Percentiles rank a stretch among this genome's conserved stretches.
These are phyloP conservation scores for Arctia plantaginis DNA, from an alignment of 2,888 invertebrate species.

Conservation along the genomic window DNA sequence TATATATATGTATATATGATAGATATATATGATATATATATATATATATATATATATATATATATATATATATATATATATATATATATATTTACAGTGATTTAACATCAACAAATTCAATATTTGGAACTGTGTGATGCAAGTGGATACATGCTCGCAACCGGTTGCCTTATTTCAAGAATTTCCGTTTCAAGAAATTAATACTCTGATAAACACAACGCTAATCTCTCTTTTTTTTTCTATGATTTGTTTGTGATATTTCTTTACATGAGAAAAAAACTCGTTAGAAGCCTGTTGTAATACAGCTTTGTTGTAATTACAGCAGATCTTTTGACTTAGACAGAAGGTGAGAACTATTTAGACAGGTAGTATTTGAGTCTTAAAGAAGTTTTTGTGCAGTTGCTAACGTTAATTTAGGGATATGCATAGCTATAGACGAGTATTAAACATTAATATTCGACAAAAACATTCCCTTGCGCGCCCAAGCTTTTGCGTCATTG, in stretches of 20 bases:
- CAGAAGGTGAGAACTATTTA: neutral
- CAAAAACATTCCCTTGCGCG: neutral
- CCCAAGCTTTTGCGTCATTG: slow-evolving; percentile 1
- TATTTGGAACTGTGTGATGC: neutral
- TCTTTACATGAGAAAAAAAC: neutral
- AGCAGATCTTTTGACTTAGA: neutral
- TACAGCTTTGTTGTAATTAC: too few relatives aligned
- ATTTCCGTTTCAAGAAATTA: neutral
- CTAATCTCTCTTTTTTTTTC: neutral
- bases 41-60: too few relatives aligned
- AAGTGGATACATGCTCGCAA: neutral
- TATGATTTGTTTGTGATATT: neutral
- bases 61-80: too few relatives aligned
- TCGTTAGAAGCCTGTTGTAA: neutral
- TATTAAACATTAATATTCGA: neutral
- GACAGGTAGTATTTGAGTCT: neutral
- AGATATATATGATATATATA: too few relatives aligned
- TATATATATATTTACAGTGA: too few relatives aligned
- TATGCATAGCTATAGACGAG: neutral
- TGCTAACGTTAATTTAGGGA: neutral
- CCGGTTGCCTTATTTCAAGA: neutral
- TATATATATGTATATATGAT: too few relatives aligned
- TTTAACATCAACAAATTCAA: neutral
- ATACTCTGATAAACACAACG: neutral
- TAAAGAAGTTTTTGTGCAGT: neutral